Conservation (phyloP, 2,113 vertebrate genomes). For the Astur gentilis region DNA sequence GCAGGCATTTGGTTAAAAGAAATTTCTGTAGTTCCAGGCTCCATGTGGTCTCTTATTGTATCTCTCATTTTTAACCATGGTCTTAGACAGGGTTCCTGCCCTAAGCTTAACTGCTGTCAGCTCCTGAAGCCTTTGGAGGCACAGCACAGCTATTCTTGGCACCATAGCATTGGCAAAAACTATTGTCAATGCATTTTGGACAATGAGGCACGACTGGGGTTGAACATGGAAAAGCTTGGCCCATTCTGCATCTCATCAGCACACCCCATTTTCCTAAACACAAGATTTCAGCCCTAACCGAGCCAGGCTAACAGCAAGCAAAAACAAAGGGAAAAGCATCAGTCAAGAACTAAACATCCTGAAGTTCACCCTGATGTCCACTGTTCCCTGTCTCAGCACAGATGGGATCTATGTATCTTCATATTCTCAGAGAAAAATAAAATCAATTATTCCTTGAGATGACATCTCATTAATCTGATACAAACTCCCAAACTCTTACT, state of each 20-base stretch:
- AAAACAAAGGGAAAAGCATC: neutral
- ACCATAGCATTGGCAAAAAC: neutral
- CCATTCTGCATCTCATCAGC: neutral
- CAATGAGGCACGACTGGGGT: rapidly evolving
- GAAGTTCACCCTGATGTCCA: neutral
- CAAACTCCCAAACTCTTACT: neutral
- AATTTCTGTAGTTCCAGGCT: neutral
- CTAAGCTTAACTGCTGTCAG: neutral
- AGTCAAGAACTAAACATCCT: neutral
- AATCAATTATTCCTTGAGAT: neutral
- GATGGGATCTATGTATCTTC: neutral
- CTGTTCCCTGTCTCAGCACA: neutral
- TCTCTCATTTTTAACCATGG: neutral
- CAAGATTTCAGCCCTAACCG: neutral
- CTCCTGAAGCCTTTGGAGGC: neutral
- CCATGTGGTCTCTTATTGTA: neutral
- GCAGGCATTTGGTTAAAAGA: neutral
- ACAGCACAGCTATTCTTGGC: neutral
- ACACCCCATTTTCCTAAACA: neutral
- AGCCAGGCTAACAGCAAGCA: neutral
- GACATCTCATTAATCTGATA: neutral
- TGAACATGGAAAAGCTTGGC: neutral
- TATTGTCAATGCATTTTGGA: neutral
- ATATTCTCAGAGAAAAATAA: neutral
- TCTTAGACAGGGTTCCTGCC: neutral